Conservation (phyloP, 2,113 vertebrate genomes). For the Rhombomys opimus region DNA sequence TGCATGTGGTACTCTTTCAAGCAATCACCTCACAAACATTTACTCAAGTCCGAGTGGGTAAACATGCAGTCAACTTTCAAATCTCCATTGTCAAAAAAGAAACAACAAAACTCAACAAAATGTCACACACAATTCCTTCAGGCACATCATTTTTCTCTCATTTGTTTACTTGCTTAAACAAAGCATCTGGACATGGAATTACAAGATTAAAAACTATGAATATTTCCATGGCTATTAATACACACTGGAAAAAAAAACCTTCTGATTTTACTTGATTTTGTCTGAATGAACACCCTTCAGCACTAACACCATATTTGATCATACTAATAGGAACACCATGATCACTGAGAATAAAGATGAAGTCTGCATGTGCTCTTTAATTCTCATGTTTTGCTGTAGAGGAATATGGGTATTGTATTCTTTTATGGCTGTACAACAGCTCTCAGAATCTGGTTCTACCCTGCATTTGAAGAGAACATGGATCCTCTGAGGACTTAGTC, state of each 20-base stretch:
- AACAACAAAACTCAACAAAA: slow-evolving; percentile 3
- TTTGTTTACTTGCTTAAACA: slow-evolving; percentile 53
- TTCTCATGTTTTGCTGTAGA: background rate
- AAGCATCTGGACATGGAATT: slow-evolving; percentile 44
- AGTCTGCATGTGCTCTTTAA: background rate
- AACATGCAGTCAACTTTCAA: background rate
- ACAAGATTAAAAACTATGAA: background rate
- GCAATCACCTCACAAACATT: background rate
- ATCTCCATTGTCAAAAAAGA: background rate
- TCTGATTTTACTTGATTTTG: slow-evolving; percentile 50
- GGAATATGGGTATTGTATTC: background rate
- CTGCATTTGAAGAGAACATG: slow-evolving; percentile 1
- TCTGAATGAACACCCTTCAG: slow-evolving; percentile 38
- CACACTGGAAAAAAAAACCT: background rate
- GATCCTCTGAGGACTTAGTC: background rate
- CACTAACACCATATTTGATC: background rate
- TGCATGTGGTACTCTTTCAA: background rate
- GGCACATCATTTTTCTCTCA: background rate
- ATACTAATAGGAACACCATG: background rate
- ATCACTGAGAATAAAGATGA: background rate
- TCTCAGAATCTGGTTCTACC: background rate
- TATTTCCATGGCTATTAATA: background rate
- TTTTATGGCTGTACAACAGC: background rate
- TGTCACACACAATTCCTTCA: background rate
- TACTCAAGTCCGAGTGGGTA: background rate